Base-by-base conservation (phyloP, 2,888 invertebrate genomes). In the Pyrrhosoma nymphula region DNA sequence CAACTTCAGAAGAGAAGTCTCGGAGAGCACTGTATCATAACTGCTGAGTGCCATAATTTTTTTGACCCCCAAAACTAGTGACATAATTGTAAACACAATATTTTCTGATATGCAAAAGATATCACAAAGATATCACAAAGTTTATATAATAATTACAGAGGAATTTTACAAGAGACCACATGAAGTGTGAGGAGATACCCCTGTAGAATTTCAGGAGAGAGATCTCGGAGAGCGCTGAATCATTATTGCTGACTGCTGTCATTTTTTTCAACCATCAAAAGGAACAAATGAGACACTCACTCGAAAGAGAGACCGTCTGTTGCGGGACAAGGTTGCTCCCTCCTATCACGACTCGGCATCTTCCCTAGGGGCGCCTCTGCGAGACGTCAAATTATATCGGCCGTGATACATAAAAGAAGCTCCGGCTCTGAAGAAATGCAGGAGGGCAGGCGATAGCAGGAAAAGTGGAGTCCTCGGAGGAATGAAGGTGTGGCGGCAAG, bases 391-490 rank as follows among this genome's bases (percentile, higher is more conserved):
- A 82, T 82, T 82, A 35, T 35, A 82, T 82, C 35, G 82, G 82
- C 82, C 82, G 82, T 35, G 82, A 82, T 82, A 82, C 35, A 82
- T 82, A 82, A 82, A 82, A 82, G 30, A 82, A 82, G 82, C 35
- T 35, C 35, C 35, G 35, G 35, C 82, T 82, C 82, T 0, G 30
- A 18, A 35, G 35, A 82, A 82, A 82, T 35, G 14, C 60, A 60
- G 60, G 60, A 35, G 6, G 82, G 26, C n/a, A 8, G 69, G 82
- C n/a, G 82, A 26, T 82, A 23, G 30, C 82, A 35, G 35, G 82
- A 82, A 82, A 82, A 82, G 82, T 35, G 82, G 82, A 35, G 12
- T 16, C 82, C 82, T 82, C 82, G 16, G 30, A 35, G 35, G 82
- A 82, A 82, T 82, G 82, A 82, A 82, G 82, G 35, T 26, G 82